Base-by-base conservation (phyloP, 1,140 invertebrate species). In the Aradophagus sp. region DNA sequence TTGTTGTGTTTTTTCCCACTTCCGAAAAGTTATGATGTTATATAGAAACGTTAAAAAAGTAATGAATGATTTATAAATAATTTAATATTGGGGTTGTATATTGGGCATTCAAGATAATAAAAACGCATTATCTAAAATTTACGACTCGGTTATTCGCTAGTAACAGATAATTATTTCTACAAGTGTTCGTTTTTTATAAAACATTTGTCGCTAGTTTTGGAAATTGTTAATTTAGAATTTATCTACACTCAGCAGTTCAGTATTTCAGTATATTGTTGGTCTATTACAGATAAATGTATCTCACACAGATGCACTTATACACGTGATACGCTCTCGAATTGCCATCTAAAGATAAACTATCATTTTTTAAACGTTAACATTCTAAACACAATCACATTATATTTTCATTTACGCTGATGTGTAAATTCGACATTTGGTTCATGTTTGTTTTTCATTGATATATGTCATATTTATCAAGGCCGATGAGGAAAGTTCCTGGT, bases 21-120 rank as follows among this genome's bases (percentile, higher is more conserved):
- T n/a, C n/a, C n/a, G n/a, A n/a, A n/a, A n/a, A n/a, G n/a, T n/a
- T n/a, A n/a, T n/a, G n/a, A n/a, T n/a, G n/a, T n/a, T n/a, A n/a
- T n/a, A n/a, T 17, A 14, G 15, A 56, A 58, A 56, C 42, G 32
- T 36, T 48, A 23, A 41, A 41, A 44, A 50, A 56, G 36, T 50
- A 56, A 67, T 58, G 63, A 67, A 14, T 44, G 62, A 56, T 58
- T 58, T 67, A 45, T 67, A 58, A 59, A 59, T 53, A 67, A 39
- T 35, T 45, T 65, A 55, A 41, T 39, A 48, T 47, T 56, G 35
- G 44, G 20, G 20, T 26, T 66, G 44, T 29, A 66, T 42, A 48
- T 34, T n/a, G 42, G 35, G 20, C 48, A 32, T 47, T 63, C 12
- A 39, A 15, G 0, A 10, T 2, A 39, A 52, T 58, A 58, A 50